Evolutionary conservation across 2,113 vertebrate genomes (phyloP).

Genomic region (Nasalis larvatus): DNA sequence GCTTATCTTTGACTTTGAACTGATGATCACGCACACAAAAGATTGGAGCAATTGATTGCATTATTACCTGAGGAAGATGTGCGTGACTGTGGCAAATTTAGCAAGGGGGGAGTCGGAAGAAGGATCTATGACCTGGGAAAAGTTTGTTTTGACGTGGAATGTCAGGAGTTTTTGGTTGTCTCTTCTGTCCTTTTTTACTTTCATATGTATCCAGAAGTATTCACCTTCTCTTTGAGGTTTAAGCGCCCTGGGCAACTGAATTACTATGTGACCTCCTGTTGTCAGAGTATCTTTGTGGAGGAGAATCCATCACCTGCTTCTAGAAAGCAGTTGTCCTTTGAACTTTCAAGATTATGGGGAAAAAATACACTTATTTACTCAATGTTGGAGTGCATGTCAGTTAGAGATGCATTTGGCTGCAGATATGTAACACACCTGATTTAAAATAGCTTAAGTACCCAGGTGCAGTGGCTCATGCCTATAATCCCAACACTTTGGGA

Average conservation of each 20-base stretch:
- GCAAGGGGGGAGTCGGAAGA: neutral
- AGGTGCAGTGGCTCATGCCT: too few species aligned
- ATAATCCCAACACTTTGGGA: too few species aligned
- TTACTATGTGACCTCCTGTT: neutral
- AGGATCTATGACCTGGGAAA: neutral
- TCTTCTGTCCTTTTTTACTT: neutral
- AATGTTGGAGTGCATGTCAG: neutral
- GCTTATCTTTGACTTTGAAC: conserved; percentile 85
- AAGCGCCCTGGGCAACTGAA: neutral
- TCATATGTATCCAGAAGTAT: neutral
- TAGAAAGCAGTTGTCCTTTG: neutral
- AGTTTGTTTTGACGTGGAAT: neutral
- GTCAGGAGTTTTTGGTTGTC: neutral
- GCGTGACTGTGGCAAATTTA: conserved; percentile 39
- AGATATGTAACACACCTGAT: neutral
- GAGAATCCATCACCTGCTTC: neutral
- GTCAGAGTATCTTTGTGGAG: neutral
- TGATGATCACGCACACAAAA: conserved; percentile 84
- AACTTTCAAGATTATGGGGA: neutral
- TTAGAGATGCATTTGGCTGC: neutral
- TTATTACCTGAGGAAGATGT: conserved; percentile 70
- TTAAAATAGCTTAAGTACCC: neutral
- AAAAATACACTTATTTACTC: neutral
- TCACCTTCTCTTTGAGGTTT: neutral
- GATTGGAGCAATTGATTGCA: conserved; percentile 76